Percentiles rank a stretch among this genome's conserved stretches.
These are phyloP conservation scores for Acrobasis repandana DNA, from an alignment of 2,888 invertebrate genomes.

Conservation along the genomic window DNA sequence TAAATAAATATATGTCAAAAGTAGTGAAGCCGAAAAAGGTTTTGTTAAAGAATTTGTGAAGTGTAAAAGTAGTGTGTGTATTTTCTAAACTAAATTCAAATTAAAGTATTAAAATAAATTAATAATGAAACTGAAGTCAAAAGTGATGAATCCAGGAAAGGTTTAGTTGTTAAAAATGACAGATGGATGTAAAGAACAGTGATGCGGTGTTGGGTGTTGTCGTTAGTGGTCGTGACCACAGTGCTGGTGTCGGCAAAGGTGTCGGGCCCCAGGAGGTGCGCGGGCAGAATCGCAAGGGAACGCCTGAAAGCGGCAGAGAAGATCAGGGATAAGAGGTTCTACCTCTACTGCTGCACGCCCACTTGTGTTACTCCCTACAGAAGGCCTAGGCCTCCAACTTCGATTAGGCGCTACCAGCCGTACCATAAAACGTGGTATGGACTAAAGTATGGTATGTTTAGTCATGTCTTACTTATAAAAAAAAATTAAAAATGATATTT, in stretches of 20 bases:
- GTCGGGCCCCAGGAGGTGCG: constrained; percentile 60
- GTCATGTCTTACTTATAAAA: background rate
- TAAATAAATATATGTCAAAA: background rate
- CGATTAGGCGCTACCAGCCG: constrained; percentile 64
- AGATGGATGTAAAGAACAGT: constrained; percentile 36
- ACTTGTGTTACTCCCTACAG: constrained; percentile 53
- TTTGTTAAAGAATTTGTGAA: background rate
- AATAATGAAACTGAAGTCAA: background rate
- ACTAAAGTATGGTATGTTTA: constrained; percentile 66
- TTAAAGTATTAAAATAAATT: background rate
- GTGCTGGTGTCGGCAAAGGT: constrained; percentile 35
- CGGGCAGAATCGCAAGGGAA: constrained; percentile 69
- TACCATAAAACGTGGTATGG: constrained; percentile 75
- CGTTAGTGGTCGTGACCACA: constrained; percentile 41
- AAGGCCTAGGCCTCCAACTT: constrained; percentile 49
- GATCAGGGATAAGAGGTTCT: constrained; percentile 71
- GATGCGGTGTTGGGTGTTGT: constrained; percentile 58
- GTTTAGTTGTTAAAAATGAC: constrained; percentile 31
- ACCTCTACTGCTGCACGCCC: constrained; percentile 63
- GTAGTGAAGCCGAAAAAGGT: background rate
- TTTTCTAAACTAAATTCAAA: background rate
- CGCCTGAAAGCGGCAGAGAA: constrained; percentile 74
- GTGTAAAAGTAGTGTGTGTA: background rate
- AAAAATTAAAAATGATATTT: background rate
- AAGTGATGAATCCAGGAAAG: background rate